Base-by-base conservation (phyloP, 2,888 invertebrate genomes). In the Diarsia dahlii region DNA sequence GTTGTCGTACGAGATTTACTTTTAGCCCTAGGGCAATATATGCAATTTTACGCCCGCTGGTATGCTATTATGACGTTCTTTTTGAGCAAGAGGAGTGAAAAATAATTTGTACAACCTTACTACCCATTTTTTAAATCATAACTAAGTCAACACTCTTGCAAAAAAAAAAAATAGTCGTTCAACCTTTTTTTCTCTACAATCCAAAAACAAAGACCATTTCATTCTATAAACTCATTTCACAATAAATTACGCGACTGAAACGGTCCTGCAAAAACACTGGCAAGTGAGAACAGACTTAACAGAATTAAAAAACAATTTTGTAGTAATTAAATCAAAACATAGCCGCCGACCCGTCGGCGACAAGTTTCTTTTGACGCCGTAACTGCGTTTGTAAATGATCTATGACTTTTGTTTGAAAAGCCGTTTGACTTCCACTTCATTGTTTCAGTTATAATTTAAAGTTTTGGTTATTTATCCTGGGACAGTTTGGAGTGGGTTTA, bases 231-330 rank as follows among this genome's bases (percentile, higher is more conserved):
- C 72, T 88, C 84, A 78, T 82, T 87, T 71, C 67, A 75, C 50
- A 64, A 76, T 79, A 78, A 84, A 84, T 87, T 68, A 84, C 73
- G 81, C 39, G 67, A 79, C 71, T 75, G 74, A 72, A 71, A 71
- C 58, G 56, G 48, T 63, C n/a, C 46, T 70, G n/a, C 28, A 71
- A 82, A 74, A 82, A 84, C 82, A 84, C 79, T 60, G 80, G 71
- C 64, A 76, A 84, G 76, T 66, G 76, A 80, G 79, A 86, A 79
- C 78, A 73, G 76, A 48, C 77, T 74, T 89, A 91, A 91, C 81
- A 84, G 80, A 90, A 90, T 91, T 90, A 90, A 81, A 87, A 91
- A 88, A 87, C 87, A 91, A 89, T 91, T 79, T 90, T 88, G 82
- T 82, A 75, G 75, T 89, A 90, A 91, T 91, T 87, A 90, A 91